Evolutionary conservation across 2,888 invertebrate species (phyloP), one percentile per base, ranked within the genome.

Genomic region (Sinotaia quadrata): DNA sequence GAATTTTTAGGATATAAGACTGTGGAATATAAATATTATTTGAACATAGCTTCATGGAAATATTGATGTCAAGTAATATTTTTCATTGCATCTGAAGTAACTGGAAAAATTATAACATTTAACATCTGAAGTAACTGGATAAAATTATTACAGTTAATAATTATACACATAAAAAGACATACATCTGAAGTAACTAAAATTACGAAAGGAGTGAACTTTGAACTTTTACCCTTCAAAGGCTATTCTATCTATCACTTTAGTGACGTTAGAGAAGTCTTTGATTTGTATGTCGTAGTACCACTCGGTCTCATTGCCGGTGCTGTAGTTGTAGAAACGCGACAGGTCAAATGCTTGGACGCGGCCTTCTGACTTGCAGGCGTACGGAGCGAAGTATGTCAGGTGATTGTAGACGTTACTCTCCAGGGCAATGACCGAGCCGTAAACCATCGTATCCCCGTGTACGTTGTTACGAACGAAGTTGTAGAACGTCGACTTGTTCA

Each of bases 341-440:
- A 86, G 73, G 61, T 85, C 84, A 66, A 82, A 82, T 1, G 82
- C 75, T 18, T 71, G 69, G 7, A 85, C 79, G 0, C 73, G 74
- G 24, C 58, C 54, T 5, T 69, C 71, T 21, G n/a, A 5, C 66
- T 77, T 76, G 69, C 77, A 75, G 18, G 85, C 84, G 67, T 86
- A 86, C 0, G 85, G 85, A 70, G 82, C 81, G 61, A 79, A 85
- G 33, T 27, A 62, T 2, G 33, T 5, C 27, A 36, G 37, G 18
- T 24, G 44, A 54, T 33, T 75, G 56, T 77, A 78, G 2, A 82
- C 73, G 1, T 72, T 77, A 0, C 77, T 73, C 67, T 84, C 83
- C 15, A 85, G 34, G 7, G 82, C 85, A 21, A 84, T 80, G 18
- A 83, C 84, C 2, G 84, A 84, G 1, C 86, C 86, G 61, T 82